Conservation (phyloP, 2,888 invertebrate species). For the Ochlodes sylvanus region DNA sequence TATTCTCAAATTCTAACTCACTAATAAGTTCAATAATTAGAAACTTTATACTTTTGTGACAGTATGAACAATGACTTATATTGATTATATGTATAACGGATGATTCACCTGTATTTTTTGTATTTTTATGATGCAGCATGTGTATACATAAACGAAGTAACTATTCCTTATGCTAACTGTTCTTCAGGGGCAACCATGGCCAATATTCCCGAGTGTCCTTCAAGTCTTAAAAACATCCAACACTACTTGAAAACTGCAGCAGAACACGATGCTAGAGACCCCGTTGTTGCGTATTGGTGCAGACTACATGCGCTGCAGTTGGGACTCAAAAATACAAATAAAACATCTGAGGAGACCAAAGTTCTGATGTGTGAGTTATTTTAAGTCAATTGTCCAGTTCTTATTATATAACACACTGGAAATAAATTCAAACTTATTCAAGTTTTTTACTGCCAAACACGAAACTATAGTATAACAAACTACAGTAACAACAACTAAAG, state of each 20-base stretch:
- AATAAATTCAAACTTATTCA: no score
- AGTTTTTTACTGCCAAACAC: no score
- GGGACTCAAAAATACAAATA: constrained; percentile 92
- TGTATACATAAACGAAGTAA: not conserved
- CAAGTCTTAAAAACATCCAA: constrained; percentile 92
- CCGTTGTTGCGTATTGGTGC: constrained; percentile 97
- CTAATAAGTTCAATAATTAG: no score
- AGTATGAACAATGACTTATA: not conserved
- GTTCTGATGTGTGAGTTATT: constrained; percentile 87
- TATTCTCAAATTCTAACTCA: no score
- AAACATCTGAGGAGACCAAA: constrained; percentile 93
- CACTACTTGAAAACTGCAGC: constrained; percentile 96
- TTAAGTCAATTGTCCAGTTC: not conserved
- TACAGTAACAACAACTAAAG: no score
- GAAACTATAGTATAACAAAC: no score
- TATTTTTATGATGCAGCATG: not conserved
- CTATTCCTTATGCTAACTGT: not conserved
- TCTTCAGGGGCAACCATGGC: constrained; percentile 49
- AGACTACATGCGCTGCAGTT: constrained; percentile 95
- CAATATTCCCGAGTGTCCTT: constrained; percentile 88
- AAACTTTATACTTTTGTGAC: not conserved
- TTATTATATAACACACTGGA: no score
- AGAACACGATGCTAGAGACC: constrained; percentile 96
- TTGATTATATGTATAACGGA: not conserved
- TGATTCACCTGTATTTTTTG: not conserved